Conservation (phyloP, 2,113 vertebrate genomes). For the Marcusenius ussheri region DNA sequence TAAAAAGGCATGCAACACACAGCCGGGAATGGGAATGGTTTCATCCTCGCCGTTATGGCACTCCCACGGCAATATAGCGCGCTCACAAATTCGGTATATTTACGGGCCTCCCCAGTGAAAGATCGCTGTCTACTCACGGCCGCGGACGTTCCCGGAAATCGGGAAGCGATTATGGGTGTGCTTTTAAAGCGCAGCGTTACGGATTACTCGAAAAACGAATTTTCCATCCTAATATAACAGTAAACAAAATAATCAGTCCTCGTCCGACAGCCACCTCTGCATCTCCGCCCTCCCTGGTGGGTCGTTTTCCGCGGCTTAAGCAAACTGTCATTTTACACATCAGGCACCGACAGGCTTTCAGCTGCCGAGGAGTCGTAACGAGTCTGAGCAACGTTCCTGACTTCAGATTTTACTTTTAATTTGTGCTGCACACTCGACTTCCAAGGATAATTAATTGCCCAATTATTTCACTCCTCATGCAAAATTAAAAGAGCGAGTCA, state of each 20-base stretch:
- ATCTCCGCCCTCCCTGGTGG: not conserved
- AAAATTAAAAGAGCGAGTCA: not conserved
- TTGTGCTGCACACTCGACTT: slow-evolving; percentile 1
- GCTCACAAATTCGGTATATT: not conserved
- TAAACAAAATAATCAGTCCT: not conserved
- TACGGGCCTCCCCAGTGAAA: not conserved
- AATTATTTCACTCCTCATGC: slow-evolving; percentile 14
- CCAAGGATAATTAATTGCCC: slow-evolving; percentile 20
- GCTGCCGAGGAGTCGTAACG: not conserved
- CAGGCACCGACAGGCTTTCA: not conserved
- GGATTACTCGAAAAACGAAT: not conserved
- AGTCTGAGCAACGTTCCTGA: not conserved
- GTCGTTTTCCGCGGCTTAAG: not conserved
- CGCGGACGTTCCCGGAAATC: not conserved
- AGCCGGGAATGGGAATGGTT: not conserved
- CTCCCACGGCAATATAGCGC: not conserved
- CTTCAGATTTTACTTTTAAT: not conserved
- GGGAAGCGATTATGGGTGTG: not conserved
- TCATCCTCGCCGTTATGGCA: not conserved
- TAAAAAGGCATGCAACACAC: not conserved
- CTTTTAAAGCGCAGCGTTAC: not conserved
- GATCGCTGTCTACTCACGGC: not conserved
- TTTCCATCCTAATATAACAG: not conserved
- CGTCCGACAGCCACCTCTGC: not conserved
- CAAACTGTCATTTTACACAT: not conserved